phyloP scores from a whole-genome alignment of 2,888 invertebrate species.

The Aplocera efformata region DNA sequence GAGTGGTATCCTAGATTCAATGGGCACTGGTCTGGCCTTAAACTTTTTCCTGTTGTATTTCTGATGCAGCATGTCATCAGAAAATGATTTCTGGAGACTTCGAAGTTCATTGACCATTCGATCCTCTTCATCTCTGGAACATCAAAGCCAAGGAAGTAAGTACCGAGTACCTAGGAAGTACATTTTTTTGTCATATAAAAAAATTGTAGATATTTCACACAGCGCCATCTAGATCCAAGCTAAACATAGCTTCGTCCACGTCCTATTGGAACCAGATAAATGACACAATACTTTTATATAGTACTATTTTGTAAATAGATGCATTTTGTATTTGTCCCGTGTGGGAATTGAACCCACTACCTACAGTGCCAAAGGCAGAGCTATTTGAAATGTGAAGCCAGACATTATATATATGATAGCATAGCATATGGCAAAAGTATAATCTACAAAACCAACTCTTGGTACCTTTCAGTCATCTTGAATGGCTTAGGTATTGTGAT shows the following conservation, averaged over 20 bases:
- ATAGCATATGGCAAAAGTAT: no score
- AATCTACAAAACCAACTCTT: neutral
- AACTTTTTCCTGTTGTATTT: constrained; percentile 78
- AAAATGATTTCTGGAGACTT: constrained; percentile 66
- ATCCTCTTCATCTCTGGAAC: constrained; percentile 83
- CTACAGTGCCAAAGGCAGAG: no score
- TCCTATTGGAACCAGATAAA: no score
- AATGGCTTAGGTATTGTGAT: constrained; percentile 85
- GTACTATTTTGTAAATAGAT: no score
- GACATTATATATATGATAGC: no score
- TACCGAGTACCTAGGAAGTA: neutral
- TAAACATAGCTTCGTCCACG: no score
- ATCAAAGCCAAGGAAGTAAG: constrained; percentile 12
- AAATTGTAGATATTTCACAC: no score
- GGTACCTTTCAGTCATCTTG: constrained; percentile 84
- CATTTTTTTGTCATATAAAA: neutral
- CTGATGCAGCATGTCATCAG: constrained; percentile 67
- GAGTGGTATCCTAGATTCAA: constrained; percentile 85
- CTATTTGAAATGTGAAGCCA: no score
- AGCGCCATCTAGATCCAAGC: no score
- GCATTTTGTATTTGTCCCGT: no score
- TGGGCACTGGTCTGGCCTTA: constrained; percentile 83
- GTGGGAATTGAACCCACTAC: no score
- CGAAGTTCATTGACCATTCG: constrained; percentile 77
- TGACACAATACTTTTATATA: no score